Percentiles rank a stretch among this genome's conserved stretches.
Evolutionary conservation across 2,888 invertebrate genomes (phyloP).

Genomic region (Orthosia gothica): DNA sequence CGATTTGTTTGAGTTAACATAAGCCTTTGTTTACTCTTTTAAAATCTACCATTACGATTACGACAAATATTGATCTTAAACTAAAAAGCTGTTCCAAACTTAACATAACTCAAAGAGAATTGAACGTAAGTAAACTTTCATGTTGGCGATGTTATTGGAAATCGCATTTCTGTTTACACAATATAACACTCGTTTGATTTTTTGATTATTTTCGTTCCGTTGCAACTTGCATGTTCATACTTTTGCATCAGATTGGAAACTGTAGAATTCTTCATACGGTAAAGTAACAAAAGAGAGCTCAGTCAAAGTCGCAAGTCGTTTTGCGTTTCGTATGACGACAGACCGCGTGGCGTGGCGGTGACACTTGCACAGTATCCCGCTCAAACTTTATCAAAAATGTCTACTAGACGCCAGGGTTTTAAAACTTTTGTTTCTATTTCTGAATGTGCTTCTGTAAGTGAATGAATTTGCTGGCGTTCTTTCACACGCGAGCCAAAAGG

Average conservation of each 20-base stretch:
- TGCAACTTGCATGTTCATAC: slow-evolving; percentile 37
- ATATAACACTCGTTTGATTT: slow-evolving; percentile 55
- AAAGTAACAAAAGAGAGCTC: slow-evolving; percentile 74
- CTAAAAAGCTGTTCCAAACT: slow-evolving; percentile 9
- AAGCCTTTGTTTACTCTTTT: neutral
- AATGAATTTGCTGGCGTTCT: slow-evolving; percentile 25
- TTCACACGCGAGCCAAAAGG: slow-evolving; percentile 14
- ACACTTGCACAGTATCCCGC: slow-evolving; percentile 25
- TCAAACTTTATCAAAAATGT: slow-evolving; percentile 56
- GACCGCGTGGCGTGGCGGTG: slow-evolving; percentile 16
- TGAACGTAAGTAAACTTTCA: slow-evolving; percentile 48
- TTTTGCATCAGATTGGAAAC: slow-evolving; percentile 63
- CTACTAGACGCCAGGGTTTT: slow-evolving; percentile 37
- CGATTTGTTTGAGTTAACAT: neutral
- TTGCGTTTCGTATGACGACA: slow-evolving; percentile 68
- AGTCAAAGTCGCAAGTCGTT: slow-evolving; percentile 72
- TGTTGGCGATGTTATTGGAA: slow-evolving; percentile 46
- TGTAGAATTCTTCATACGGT: slow-evolving; percentile 70
- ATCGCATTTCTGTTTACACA: slow-evolving; percentile 60
- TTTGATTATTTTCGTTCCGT: slow-evolving; percentile 51
- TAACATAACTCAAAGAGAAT: slow-evolving; percentile 44
- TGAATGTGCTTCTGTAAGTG: slow-evolving; percentile 30
- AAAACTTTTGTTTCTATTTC: slow-evolving; percentile 49
- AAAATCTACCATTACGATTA: neutral
- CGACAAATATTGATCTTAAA: neutral